Base-by-base conservation (phyloP, 2,797 vertebrate genomes). In the Bryconaethiops microstoma region DNA sequence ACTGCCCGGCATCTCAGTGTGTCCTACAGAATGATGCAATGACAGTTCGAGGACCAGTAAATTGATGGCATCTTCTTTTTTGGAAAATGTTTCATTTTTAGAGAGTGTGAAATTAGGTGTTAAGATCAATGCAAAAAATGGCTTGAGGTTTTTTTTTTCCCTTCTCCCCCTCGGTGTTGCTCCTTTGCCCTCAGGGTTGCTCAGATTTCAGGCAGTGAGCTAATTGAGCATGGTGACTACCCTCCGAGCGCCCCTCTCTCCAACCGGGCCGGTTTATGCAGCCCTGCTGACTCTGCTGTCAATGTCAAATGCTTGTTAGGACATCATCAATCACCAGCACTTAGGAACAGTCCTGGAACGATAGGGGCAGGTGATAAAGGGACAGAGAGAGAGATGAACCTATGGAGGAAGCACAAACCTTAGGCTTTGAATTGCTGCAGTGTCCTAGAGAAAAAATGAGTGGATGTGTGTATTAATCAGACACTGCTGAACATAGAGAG, bases 301-400 rank as follows among this genome's bases (percentile, higher is more conserved):
- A 93, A 89, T 95, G 93, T 95, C 93, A 92, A 91, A 93, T 87
- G 92, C 94, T 95, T 93, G 93, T 95, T 95, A 95, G 93, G 89
- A 78, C 86, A 80, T 79, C 93, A 92, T 94, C 90, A 93, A 94
- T 95, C 94, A 93, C 82, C 71, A 82, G 87, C 90, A 92, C 91
- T 95, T 93, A 93, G 90, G 92, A 93, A 91, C 91, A 93, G 82
- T 93, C 92, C 89, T 85, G 89, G 92, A 94, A 90, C 87, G 91
- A 92, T 89, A 79, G 91, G 87, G 87, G 90, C 93, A 93, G 92
- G 91, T 92, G 90, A 94, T 89, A 75, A 73, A 23, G 74, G 74
- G 80, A 86, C 50, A 69, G 55, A 65, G n/a, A 77, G 62, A 40
- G 8, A 57, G 55, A 62, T 21, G 45, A 50, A 77, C 16, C 39